Base-by-base conservation (phyloP, 2,113 vertebrate genomes). In the Dicentrarchus labrax region DNA sequence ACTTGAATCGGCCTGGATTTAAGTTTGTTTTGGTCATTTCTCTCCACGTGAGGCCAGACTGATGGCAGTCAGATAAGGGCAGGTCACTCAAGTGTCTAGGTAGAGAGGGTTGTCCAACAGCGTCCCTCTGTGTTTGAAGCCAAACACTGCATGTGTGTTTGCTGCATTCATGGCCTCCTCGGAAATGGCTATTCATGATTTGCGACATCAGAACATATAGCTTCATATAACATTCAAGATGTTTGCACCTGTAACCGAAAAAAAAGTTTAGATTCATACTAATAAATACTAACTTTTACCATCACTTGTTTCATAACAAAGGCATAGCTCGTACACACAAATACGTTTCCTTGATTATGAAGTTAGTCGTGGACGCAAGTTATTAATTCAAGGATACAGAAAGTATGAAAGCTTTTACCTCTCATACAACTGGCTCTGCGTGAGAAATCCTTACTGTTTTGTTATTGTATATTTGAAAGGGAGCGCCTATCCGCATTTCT, bases 81-180 rank as follows among this genome's bases (percentile, higher is more conserved):
- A 39, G 7, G 48, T 22, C 9, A 30, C 30, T 30, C 39, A 6
- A 12, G 10, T 48, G 41, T 15, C 45, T n/a, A 36, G 50, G 4
- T 47, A 47, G 41, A 30, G 6, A 68, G 24, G 4, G 12, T 6
- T 72, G 85, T 74, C 41, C 59, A 84, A 86, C 83, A 90, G 80
- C 82, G 82, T 76, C 90, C 12, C 86, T 8, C 1, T 60, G 90
- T 84, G 93, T 56, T 80, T 13, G 0, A 72, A 64, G 5, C 2
- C 0, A 22, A 30, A 41, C 0, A 74, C 60, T 84, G 57, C 74
- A 86, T 45, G 6, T 6, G 8, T 0, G 0, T 1, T 2, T 68
- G 71, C 11, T 79, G 43, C 76, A 22, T 90, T 90, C 22, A 12
- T 0, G 9, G 21, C 39, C 6, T 36, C 17, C 21, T 50, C 21